phyloP scores from a whole-genome alignment of 2,113 vertebrate species.

The Eolophus roseicapilla region DNA sequence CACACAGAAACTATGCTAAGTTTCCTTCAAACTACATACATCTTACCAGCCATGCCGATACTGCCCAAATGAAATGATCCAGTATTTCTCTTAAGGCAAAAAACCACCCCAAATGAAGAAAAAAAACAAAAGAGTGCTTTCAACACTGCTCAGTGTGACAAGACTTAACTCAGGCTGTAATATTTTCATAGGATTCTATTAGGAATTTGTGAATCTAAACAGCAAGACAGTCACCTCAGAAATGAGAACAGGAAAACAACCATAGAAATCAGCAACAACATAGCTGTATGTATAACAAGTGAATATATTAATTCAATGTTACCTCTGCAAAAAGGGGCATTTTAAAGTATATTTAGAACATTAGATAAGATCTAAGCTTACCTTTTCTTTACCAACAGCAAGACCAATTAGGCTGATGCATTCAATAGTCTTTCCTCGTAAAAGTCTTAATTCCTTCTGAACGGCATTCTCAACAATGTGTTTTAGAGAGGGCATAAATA shows the following conservation, averaged over 20 bases:
- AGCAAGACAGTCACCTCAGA: not conserved
- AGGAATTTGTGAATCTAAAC: not conserved
- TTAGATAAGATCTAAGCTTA: slow-evolving; percentile 44
- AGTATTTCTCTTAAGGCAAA: not conserved
- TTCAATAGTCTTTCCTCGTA: slow-evolving; percentile 97
- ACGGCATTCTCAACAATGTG: slow-evolving; percentile 97
- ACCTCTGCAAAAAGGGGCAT: not conserved
- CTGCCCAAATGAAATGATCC: not conserved
- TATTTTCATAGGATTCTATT: not conserved
- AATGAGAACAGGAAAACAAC: not conserved
- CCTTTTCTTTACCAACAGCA: slow-evolving; percentile 97
- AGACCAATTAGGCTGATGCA: slow-evolving; percentile 98
- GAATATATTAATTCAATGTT: not conserved
- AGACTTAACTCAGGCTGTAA: not conserved
- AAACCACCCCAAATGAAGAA: fast-evolving
- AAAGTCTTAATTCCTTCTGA: slow-evolving; percentile 93
- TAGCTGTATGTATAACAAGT: not conserved
- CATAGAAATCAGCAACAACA: not conserved
- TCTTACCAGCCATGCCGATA: not conserved
- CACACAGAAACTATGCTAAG: not conserved
- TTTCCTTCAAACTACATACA: not conserved
- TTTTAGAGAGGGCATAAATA: slow-evolving; percentile 97
- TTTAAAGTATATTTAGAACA: not conserved
- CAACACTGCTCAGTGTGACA: not conserved
- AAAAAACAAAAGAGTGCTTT: not conserved